Conservation (phyloP, 1,140 invertebrate species). For the Caenorhabditis tropicalis region DNA sequence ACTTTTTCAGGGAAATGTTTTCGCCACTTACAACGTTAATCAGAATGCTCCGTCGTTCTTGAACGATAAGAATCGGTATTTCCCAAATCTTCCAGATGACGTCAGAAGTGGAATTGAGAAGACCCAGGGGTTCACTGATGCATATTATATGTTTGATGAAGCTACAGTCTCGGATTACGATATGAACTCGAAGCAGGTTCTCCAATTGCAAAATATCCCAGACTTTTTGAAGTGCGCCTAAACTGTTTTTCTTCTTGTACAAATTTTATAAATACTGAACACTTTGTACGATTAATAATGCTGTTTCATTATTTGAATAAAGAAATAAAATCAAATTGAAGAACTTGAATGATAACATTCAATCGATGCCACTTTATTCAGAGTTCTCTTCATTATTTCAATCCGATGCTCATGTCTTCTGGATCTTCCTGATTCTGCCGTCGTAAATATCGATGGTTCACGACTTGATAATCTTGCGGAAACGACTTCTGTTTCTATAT, state of each 20-base stretch:
- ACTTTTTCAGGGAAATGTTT: constrained; percentile 31
- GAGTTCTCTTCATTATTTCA: neutral
- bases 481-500: neutral
- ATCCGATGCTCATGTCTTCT: neutral
- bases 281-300: too few relatives aligned
- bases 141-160: constrained; percentile 46
- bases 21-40: constrained; percentile 41
- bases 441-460: neutral
- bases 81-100: constrained; percentile 50
- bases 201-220: neutral
- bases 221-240: constrained; percentile 31
- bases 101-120: constrained; percentile 34
- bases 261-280: too few relatives aligned
- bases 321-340: too few relatives aligned
- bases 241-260: too few relatives aligned
- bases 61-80: constrained; percentile 45
- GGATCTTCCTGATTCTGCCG: neutral
- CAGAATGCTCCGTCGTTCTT: constrained; percentile 22
- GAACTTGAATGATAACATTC: neutral
- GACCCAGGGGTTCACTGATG: neutral
- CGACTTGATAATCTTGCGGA: neutral
- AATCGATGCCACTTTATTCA: neutral
- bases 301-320: too few relatives aligned
- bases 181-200: constrained; percentile 39
- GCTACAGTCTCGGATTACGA: constrained; percentile 33